phyloP scores from a whole-genome alignment of 2,113 vertebrate species.

The Elephas maximus region DNA sequence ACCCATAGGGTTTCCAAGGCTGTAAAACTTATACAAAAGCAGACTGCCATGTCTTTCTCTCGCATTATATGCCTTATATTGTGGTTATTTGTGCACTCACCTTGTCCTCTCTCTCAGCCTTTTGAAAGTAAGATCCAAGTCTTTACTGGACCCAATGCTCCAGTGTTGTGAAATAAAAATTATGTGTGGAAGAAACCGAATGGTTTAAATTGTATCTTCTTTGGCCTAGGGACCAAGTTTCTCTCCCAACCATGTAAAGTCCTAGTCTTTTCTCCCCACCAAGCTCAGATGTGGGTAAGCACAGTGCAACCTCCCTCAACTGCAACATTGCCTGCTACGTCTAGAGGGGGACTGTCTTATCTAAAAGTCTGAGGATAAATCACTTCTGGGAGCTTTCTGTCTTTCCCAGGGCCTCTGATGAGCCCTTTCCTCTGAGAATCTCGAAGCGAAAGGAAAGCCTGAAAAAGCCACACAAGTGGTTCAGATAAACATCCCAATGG shows the following conservation, averaged over 20 bases:
- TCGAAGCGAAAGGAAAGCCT: background rate
- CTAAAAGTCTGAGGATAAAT: slow-evolving; percentile 47
- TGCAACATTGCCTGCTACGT: background rate
- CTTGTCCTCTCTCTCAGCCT: slow-evolving; percentile 17
- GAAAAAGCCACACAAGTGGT: background rate
- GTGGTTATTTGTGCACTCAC: background rate
- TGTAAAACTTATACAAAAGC: too few relatives aligned
- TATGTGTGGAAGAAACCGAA: slow-evolving; percentile 4
- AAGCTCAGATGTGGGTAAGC: background rate
- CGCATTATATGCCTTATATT: background rate
- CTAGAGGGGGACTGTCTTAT: background rate
- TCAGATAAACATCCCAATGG: background rate
- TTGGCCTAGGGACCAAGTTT: background rate
- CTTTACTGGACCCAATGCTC: background rate
- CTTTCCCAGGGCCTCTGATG: slow-evolving; percentile 66
- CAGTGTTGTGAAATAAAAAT: slow-evolving; percentile 23
- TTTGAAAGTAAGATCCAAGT: slow-evolving; percentile 39
- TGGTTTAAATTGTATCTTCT: background rate
- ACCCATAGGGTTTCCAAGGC: too few relatives aligned
- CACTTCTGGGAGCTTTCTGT: slow-evolving; percentile 10
- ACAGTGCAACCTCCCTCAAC: background rate
- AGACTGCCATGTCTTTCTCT: too few relatives aligned
- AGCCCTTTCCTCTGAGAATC: slow-evolving; percentile 22
- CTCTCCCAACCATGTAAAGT: background rate
- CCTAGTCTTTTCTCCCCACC: background rate